These are phyloP conservation scores for Poecilia velifera DNA, from an alignment of 2,797 vertebrate genomes.

Conservation along the genomic window DNA sequence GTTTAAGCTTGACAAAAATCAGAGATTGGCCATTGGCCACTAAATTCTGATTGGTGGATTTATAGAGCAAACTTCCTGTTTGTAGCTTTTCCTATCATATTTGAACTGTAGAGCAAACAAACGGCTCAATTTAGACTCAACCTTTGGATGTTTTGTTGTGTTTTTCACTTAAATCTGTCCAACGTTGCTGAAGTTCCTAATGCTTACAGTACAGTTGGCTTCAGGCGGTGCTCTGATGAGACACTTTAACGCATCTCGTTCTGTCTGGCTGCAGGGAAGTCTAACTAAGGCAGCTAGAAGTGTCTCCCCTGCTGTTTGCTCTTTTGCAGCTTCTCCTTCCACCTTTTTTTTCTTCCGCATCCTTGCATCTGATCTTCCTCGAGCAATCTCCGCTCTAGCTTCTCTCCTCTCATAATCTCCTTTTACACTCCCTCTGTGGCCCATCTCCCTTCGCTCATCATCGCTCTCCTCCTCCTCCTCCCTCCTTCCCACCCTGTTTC, in stretches of 20 bases:
- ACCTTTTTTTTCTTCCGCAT: slow-evolving; percentile 14
- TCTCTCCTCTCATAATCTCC: slow-evolving; percentile 44
- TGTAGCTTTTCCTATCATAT: background rate
- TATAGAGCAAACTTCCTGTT: background rate
- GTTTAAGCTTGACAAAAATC: background rate
- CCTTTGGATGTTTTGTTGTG: background rate
- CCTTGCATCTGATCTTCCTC: slow-evolving; percentile 41
- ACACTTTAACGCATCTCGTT: slow-evolving; percentile 60
- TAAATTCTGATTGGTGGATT: background rate
- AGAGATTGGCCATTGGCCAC: background rate
- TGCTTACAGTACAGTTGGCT: background rate
- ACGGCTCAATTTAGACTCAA: background rate
- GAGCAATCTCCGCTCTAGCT: slow-evolving; percentile 26
- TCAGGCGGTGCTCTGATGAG: slow-evolving; percentile 43
- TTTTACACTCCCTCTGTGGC: slow-evolving; percentile 50
- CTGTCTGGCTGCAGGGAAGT: slow-evolving; percentile 51
- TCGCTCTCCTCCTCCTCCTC: slow-evolving; percentile 37
- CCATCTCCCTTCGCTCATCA: slow-evolving; percentile 45
- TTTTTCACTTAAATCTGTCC: background rate
- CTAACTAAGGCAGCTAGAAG: slow-evolving; percentile 18
- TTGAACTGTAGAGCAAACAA: slow-evolving; percentile 3
- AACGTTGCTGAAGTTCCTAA: slow-evolving; percentile 32
- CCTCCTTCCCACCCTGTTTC: slow-evolving; percentile 24
- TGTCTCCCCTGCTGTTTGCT: background rate
- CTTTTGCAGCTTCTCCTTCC: slow-evolving; percentile 30